Conservation (phyloP, 2,797 vertebrate genomes). For the Enteromius treurensis region DNA sequence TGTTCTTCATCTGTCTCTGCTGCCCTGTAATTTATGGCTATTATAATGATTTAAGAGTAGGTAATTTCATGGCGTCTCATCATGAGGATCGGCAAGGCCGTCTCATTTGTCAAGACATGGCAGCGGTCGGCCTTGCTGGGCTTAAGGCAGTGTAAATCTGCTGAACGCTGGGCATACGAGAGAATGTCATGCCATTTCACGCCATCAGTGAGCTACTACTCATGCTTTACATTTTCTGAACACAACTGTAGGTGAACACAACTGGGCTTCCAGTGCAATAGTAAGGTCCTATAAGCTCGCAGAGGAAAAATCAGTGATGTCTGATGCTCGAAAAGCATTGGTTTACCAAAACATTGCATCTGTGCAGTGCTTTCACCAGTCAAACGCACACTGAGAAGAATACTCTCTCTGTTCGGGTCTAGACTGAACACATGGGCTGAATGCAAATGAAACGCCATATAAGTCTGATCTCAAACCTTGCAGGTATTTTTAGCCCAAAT, state of each 20-base stretch:
- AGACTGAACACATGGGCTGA: slow-evolving; percentile 7
- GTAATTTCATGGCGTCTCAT: slow-evolving; percentile 28
- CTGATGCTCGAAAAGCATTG: not conserved
- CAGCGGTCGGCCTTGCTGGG: slow-evolving; percentile 15
- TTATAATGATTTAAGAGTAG: slow-evolving; percentile 23
- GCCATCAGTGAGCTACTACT: not conserved
- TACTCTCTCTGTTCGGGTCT: slow-evolving; percentile 2
- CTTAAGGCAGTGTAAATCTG: slow-evolving; percentile 51
- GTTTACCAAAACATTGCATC: not conserved
- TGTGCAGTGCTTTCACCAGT: not conserved
- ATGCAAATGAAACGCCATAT: not conserved
- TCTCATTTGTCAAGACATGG: slow-evolving; percentile 48
- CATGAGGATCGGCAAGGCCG: slow-evolving; percentile 43
- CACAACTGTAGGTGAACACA: not conserved
- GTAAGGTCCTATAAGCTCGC: not conserved
- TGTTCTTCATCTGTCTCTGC: slow-evolving; percentile 13
- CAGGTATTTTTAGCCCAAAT: not conserved
- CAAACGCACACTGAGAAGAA: not conserved
- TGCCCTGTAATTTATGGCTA: slow-evolving; percentile 18
- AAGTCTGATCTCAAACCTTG: not conserved
- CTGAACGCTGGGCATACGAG: slow-evolving; percentile 39
- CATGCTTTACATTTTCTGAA: slow-evolving; percentile 22
- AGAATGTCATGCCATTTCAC: slow-evolving; percentile 40
- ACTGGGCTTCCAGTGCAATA: not conserved
- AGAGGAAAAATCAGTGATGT: not conserved